These are phyloP conservation scores for Crotalus helleri DNA, from an alignment of 2,113 vertebrate species.

Conservation along the genomic window DNA sequence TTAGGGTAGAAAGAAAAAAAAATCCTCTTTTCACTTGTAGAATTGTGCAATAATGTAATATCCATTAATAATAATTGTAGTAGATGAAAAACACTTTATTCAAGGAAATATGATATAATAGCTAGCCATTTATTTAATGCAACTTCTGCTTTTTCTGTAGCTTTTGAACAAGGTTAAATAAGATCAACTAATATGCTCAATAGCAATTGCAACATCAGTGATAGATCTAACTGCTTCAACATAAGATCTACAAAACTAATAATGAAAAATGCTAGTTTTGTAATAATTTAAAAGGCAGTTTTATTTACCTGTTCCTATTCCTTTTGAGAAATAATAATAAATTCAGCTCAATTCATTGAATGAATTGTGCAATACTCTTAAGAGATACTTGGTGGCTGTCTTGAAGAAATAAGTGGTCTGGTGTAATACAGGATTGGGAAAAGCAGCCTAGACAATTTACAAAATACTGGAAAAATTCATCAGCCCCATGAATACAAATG, in stretches of 20 bases:
- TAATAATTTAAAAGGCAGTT: conserved; percentile 1
- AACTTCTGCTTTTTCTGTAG: neutral
- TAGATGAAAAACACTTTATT: neutral
- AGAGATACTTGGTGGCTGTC: neutral
- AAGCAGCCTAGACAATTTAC: neutral
- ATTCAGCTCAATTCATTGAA: neutral
- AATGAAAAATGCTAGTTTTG: neutral
- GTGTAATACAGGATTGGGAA: neutral
- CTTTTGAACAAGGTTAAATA: conserved; percentile 9
- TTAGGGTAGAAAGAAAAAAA: neutral
- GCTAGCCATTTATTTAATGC: neutral
- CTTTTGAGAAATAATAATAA: conserved; percentile 14
- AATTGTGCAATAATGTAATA: neutral
- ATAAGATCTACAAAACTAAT: neutral
- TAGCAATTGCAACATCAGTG: neutral
- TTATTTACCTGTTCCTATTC: neutral
- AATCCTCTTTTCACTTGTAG: neutral
- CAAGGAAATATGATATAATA: neutral
- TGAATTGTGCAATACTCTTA: neutral
- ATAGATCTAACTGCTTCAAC: neutral
- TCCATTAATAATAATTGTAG: neutral
- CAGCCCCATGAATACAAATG: neutral
- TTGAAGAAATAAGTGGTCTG: neutral
- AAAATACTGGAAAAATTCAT: neutral
- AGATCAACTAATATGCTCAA: conserved; percentile 4